These are phyloP conservation scores for Antechinus flavipes DNA, from an alignment of 2,113 vertebrate genomes.

Conservation along the genomic window DNA sequence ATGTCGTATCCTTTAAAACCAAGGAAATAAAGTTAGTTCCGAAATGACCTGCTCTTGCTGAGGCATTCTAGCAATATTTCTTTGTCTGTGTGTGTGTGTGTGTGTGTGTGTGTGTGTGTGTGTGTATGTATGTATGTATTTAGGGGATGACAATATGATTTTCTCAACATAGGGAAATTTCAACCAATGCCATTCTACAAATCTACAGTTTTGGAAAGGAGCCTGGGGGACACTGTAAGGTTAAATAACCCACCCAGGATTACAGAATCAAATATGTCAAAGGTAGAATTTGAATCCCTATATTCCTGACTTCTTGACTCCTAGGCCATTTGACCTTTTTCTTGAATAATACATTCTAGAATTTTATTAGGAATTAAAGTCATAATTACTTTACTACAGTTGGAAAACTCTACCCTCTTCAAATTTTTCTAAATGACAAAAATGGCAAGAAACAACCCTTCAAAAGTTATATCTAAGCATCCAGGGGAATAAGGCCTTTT, in stretches of 20 bases:
- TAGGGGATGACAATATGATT: not conserved
- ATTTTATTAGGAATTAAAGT: not conserved
- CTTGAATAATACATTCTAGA: not conserved
- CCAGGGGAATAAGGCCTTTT: not conserved
- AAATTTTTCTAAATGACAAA: not conserved
- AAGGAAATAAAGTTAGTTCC: no score
- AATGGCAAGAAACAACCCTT: not conserved
- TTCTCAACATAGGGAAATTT: not conserved
- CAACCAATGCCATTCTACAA: not conserved
- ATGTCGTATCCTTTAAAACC: not conserved
- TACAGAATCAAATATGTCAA: not conserved
- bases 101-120: no score
- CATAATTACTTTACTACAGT: not conserved
- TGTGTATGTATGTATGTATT: no score
- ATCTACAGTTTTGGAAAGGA: not conserved
- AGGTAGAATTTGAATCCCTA: not conserved
- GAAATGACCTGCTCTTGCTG: no score
- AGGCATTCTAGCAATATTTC: no score
- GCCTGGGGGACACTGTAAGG: not conserved
- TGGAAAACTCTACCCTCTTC: not conserved
- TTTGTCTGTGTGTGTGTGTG: no score
- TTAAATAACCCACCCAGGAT: no score
- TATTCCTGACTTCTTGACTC: not conserved
- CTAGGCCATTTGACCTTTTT: not conserved
- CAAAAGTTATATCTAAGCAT: not conserved